These are phyloP conservation scores for Zosterops lateralis DNA, from an alignment of 2,113 vertebrate genomes.

Conservation along the genomic window DNA sequence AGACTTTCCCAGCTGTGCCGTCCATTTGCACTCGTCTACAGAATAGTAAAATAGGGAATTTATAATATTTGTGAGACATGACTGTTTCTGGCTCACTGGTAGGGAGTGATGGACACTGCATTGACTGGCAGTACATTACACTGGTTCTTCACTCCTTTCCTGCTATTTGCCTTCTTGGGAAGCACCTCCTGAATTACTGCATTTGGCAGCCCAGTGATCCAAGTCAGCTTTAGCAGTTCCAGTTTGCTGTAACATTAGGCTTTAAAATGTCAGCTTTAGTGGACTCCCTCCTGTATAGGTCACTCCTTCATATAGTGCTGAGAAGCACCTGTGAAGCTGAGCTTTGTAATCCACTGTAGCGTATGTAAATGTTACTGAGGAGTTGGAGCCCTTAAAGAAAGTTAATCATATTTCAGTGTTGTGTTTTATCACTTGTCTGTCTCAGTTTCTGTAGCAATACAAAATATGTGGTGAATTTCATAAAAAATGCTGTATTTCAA, in stretches of 20 bases:
- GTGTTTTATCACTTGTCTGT: neutral
- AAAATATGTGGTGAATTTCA: neutral
- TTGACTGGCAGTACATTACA: neutral
- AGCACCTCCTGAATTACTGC: neutral
- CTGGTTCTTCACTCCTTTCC: neutral
- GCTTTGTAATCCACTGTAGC: neutral
- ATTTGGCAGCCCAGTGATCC: neutral
- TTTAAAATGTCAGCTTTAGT: neutral
- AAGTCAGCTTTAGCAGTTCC: neutral
- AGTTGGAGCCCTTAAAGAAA: neutral
- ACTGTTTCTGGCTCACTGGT: neutral
- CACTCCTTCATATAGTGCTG: accelerated
- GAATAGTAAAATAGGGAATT: neutral
- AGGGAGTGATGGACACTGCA: neutral
- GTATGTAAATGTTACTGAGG: neutral
- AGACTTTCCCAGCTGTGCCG: neutral
- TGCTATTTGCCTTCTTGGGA: neutral
- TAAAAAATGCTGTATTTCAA: neutral
- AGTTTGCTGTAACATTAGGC: neutral
- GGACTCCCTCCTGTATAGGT: neutral
- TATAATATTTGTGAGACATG: neutral
- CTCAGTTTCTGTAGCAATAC: neutral
- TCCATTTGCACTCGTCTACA: neutral
- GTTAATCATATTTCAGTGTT: neutral
- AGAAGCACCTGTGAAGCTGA: neutral